Percentiles rank a stretch among this genome's conserved stretches.
Evolutionary conservation across 1,140 invertebrate species (phyloP).

Genomic region (Drosophila funebris): DNA sequence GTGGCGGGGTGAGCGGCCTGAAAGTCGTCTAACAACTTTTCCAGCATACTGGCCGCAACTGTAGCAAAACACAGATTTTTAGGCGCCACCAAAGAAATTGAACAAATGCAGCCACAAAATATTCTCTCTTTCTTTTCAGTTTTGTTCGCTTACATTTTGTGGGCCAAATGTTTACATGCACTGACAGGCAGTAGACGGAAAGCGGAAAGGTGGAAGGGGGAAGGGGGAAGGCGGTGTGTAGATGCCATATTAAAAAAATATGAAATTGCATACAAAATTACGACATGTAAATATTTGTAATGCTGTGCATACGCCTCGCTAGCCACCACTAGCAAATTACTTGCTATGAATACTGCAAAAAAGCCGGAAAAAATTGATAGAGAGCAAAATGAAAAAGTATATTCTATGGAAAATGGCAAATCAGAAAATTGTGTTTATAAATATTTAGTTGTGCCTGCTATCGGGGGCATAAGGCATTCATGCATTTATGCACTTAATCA

Average conservation of each 20-base stretch:
- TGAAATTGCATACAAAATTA: slow-evolving; percentile 33
- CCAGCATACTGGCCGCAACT: background rate
- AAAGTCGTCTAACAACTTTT: slow-evolving; percentile 12
- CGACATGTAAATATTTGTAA: slow-evolving; percentile 39
- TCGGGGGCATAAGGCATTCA: background rate
- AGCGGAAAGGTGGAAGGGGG: too few relatives aligned
- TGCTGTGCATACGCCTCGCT: slow-evolving; percentile 30
- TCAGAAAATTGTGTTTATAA: background rate
- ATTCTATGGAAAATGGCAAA: background rate
- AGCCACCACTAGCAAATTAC: slow-evolving; percentile 1
- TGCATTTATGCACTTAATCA: background rate
- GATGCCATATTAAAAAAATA: slow-evolving; percentile 29
- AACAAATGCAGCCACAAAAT: slow-evolving; percentile 30
- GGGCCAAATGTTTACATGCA: slow-evolving; percentile 22
- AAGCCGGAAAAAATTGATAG: background rate
- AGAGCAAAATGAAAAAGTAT: background rate
- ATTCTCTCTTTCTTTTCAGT: background rate
- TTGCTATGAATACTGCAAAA: background rate
- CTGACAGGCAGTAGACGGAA: background rate
- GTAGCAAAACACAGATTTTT: slow-evolving; percentile 2
- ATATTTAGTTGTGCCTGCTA: background rate
- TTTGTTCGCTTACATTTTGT: background rate
- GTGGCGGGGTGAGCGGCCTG: too few relatives aligned
- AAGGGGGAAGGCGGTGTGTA: too few relatives aligned
- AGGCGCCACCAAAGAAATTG: slow-evolving; percentile 1